Percentiles rank a stretch among this genome's conserved stretches.
Evolutionary conservation across 2,797 vertebrate genomes (phyloP).

Genomic region (Anguilla anguilla): DNA sequence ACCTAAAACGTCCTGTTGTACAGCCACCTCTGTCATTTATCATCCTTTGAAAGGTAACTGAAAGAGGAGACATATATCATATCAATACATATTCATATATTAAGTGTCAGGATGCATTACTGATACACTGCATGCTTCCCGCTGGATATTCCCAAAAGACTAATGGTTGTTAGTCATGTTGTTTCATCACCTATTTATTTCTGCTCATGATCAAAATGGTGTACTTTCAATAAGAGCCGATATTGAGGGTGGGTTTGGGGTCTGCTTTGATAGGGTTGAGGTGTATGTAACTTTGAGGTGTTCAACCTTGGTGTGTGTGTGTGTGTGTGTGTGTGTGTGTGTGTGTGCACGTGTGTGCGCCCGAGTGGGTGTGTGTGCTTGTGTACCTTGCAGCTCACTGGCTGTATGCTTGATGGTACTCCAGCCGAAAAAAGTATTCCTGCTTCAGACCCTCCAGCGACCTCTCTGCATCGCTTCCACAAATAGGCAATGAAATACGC

Average conservation of each 20-base stretch:
- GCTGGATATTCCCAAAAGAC: neutral
- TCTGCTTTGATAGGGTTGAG: neutral
- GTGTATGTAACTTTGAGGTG: constrained; percentile 5
- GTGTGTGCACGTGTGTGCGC: neutral
- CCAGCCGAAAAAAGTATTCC: neutral
- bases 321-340: neutral
- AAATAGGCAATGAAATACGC: neutral
- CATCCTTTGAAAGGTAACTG: neutral
- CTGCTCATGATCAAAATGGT: neutral
- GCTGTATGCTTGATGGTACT: neutral
- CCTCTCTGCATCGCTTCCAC: neutral
- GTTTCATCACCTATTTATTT: neutral
- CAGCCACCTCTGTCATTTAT: neutral
- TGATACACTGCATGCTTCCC: neutral
- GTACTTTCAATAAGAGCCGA: neutral
- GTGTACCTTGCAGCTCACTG: neutral
- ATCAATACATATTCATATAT: neutral
- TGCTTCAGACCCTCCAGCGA: neutral
- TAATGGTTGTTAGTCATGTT: constrained; percentile 8
- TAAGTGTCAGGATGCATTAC: neutral
- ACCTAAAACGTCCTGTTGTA: neutral
- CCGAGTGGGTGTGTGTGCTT: neutral
- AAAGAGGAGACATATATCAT: neutral
- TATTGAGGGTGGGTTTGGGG: neutral
- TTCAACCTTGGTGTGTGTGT: constrained; percentile 6